A percentile compares a stretch with the other conserved stretches of the same genome.
Conservation (phyloP, 2,113 vertebrate species). For the Erythrolamprus reginae region DNA sequence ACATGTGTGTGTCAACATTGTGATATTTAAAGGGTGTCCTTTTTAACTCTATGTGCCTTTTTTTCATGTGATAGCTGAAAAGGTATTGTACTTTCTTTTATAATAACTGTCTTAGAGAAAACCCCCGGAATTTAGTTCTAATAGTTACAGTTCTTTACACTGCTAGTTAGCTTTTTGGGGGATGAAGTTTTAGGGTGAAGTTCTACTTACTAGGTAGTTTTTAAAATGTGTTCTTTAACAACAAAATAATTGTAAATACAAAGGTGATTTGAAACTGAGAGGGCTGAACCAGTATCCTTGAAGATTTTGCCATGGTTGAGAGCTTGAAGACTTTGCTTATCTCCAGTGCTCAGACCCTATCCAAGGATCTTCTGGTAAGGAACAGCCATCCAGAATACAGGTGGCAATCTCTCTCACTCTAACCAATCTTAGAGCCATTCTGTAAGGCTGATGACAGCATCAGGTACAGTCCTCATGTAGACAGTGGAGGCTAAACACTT, state of each 20-base stretch:
- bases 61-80: slow-evolving; percentile 31
- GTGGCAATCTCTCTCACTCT: background rate
- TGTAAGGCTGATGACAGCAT: background rate
- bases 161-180: background rate
- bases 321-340: background rate
- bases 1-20: background rate
- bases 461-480: background rate
- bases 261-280: background rate
- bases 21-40: background rate
- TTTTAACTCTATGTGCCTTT: slow-evolving; percentile 4
- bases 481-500: background rate
- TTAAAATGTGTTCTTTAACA: background rate
- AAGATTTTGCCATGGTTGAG: background rate
- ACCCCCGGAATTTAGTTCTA: slow-evolving; percentile 27
- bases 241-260: background rate
- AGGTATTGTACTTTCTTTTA: slow-evolving; percentile 14
- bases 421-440: background rate
- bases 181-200: background rate
- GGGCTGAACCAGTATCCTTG: background rate
- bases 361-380: background rate
- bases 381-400: background rate
- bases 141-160: background rate
- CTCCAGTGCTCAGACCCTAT: background rate
- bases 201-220: background rate
- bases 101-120: slow-evolving; percentile 20